Conservation (phyloP, 2,888 invertebrate species). For the Plemyria rubiginata region DNA sequence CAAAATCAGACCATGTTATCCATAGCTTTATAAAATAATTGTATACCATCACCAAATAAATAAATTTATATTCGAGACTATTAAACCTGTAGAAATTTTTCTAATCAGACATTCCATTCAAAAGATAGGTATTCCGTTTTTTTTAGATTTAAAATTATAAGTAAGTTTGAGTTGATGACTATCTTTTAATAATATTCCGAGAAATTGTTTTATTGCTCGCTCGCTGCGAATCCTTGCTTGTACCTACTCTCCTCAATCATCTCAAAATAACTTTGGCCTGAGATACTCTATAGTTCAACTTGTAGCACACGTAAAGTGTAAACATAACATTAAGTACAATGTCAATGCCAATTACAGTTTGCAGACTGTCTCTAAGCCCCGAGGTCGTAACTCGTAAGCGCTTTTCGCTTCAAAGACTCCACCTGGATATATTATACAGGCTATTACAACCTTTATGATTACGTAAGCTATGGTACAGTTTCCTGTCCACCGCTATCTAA, state of each 20-base stretch:
- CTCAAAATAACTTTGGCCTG: conserved; percentile 29
- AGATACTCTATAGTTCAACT: conserved; percentile 22
- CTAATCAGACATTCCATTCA: too few species aligned
- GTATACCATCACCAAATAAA: too few species aligned
- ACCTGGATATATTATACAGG: conserved; percentile 36
- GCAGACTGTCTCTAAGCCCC: conserved; percentile 51
- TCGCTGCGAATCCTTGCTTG: conserved; percentile 16
- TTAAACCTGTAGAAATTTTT: too few species aligned
- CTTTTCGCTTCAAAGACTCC: conserved; percentile 41
- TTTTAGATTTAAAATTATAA: too few species aligned
- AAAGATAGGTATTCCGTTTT: too few species aligned
- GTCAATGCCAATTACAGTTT: conserved; percentile 61
- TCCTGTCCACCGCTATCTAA: conserved; percentile 18
- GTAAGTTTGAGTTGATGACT: neutral
- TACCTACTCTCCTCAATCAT: conserved; percentile 25
- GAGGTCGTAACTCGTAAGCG: conserved; percentile 51
- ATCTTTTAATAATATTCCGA: neutral
- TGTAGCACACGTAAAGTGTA: conserved; percentile 40
- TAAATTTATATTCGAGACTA: too few species aligned
- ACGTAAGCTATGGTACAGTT: neutral
- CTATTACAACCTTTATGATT: conserved; percentile 36
- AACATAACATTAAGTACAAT: conserved; percentile 52
- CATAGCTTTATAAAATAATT: too few species aligned
- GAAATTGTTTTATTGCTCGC: conserved; percentile 1
- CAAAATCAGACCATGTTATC: too few species aligned